These are phyloP conservation scores for Heliconius congener DNA, from an alignment of 1,140 invertebrate genomes.

Conservation along the genomic window DNA sequence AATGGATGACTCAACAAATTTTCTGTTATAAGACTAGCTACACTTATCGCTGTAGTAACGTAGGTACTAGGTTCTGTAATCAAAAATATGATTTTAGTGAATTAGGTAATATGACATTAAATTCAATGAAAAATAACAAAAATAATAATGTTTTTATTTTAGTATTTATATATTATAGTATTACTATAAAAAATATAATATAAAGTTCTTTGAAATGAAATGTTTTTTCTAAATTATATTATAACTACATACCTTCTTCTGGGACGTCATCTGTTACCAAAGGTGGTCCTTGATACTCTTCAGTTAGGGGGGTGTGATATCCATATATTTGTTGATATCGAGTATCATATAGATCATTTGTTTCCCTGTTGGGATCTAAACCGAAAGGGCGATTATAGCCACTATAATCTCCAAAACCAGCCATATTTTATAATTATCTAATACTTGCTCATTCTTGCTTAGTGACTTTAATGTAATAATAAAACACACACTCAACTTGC, in stretches of 20 bases:
- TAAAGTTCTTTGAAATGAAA: too few relatives aligned
- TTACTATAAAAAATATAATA: too few relatives aligned
- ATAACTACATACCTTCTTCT: constrained; percentile 76
- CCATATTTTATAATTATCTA: constrained; percentile 57
- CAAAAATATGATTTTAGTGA: constrained; percentile 24
- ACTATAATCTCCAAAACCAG: constrained; percentile 76
- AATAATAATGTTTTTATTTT: too few relatives aligned
- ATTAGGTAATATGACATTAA: neutral
- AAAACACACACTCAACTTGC: neutral
- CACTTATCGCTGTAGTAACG: constrained; percentile 87
- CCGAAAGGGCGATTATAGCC: constrained; percentile 71
- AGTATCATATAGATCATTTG: constrained; percentile 74
- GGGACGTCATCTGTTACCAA: constrained; percentile 77
- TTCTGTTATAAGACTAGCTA: constrained; percentile 91
- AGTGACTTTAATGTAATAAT: neutral
- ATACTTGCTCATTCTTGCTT: constrained; percentile 24
- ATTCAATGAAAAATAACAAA: too few relatives aligned
- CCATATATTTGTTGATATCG: constrained; percentile 77
- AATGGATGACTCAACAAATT: constrained; percentile 97
- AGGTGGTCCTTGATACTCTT: constrained; percentile 74
- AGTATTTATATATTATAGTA: neutral
- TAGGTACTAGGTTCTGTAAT: constrained; percentile 83
- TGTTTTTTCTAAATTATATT: neutral
- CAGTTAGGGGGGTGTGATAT: constrained; percentile 73
- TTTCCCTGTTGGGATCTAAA: constrained; percentile 72